Base-by-base conservation (phyloP, 2,797 vertebrate genomes). In the Acipenser oxyrinchus region DNA sequence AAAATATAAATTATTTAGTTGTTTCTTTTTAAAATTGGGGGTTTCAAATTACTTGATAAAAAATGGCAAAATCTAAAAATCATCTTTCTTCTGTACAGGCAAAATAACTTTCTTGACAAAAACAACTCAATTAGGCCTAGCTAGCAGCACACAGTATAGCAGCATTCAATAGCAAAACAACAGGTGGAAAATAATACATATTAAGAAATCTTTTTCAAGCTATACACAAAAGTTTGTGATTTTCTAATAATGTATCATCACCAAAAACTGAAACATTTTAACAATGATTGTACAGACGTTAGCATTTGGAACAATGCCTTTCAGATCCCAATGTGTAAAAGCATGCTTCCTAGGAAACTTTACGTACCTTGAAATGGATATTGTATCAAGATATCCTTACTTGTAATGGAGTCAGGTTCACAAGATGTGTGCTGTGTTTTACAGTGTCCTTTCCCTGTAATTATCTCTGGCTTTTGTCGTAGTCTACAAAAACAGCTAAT, bases 321-420 rank as follows among this genome's bases (percentile, higher is more conserved):
- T 65, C 55, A 48, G 50, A 58, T 48, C 48, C 63, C 64, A 6
- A 7, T 61, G 67, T 66, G 71, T 67, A 37, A 49, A 37, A 37
- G 37, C 5, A 37, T 37, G 58, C 50, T 71, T 74, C 88, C 85
- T 85, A 84, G 74, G 51, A 75, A 63, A 74, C 63, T 70, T 53
- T 8, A 66, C 18, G 63, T 49, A 50, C 10, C 10, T 69, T 12
- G 13, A 10, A 23, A 57, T 48, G 1, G 13, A 62, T 6, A 51
- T 52, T 37, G 63, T 13, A n/a, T 59, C 62, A 68, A 67, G 64
- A 63, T 72, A 70, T 55, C 53, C 48, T 15, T 48, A 64, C 6
- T 11, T 49, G 64, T 53, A 66, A 18, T 6, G 10, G 62, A 66
- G 58, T 37, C 73, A 6, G 67, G 6, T 74, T 65, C 13, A 37